phyloP scores from a whole-genome alignment of 1,140 invertebrate genomes.

The Megathymus violae region DNA sequence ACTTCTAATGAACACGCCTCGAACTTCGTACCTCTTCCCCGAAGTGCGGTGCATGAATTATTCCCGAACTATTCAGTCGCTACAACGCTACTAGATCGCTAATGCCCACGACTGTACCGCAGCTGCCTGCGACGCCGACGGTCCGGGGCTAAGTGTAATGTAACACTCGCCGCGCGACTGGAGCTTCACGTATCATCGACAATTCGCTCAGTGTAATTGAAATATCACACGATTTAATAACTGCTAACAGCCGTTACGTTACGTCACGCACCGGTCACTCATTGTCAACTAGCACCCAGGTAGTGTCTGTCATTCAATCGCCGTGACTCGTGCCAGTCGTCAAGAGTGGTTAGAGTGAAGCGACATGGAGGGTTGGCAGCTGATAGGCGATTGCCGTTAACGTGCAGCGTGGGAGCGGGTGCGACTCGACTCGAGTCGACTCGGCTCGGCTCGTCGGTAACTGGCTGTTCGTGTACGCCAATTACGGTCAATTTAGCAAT shows the following conservation, averaged over 20 bases:
- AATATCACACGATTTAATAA: constrained; percentile 18
- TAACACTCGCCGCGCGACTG: constrained; percentile 21
- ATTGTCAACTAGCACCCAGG: no score
- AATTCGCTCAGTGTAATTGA: constrained; percentile 13
- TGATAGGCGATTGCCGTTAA: no score
- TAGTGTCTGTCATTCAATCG: no score
- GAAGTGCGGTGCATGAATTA: constrained; percentile 26
- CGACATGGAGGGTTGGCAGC: no score
- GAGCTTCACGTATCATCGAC: constrained; percentile 1
- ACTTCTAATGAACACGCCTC: constrained; percentile 9
- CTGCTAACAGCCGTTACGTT: background rate
- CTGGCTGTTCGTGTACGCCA: no score
- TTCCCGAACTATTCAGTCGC: constrained; percentile 23
- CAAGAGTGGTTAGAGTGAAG: no score
- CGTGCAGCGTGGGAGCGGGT: no score
- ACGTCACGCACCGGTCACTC: no score
- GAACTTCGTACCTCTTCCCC: constrained; percentile 3
- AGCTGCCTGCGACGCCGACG: background rate
- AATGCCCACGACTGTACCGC: constrained; percentile 12
- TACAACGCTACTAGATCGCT: constrained; percentile 23
- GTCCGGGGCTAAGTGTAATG: background rate
- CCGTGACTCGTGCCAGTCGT: no score
- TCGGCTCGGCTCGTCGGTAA: no score
- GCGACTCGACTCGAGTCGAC: no score
- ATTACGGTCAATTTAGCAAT: no score